Conservation (phyloP, 2,113 vertebrate genomes). For the Parus major region DNA sequence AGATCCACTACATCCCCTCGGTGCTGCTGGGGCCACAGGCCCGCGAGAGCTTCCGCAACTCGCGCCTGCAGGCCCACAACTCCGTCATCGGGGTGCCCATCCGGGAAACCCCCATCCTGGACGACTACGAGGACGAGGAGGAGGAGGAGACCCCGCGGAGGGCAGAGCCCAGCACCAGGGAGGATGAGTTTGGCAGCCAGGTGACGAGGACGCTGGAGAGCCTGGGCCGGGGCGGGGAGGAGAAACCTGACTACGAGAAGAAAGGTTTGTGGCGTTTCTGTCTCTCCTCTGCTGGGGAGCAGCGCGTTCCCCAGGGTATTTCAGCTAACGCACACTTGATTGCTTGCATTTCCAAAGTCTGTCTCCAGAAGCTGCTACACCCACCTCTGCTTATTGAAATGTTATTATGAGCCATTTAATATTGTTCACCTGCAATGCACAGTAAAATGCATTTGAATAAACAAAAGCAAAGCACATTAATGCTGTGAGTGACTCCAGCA, state of each 20-base stretch:
- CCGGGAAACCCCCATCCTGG: constrained; percentile 95
- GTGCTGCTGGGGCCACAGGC: constrained; percentile 92
- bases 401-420: constrained; percentile 55
- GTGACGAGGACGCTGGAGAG: constrained; percentile 79
- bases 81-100: constrained; percentile 95
- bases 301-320: neutral
- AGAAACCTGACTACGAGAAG: constrained; percentile 85
- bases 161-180: constrained; percentile 75
- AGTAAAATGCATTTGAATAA: neutral
- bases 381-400: constrained; percentile 48
- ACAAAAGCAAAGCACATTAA: neutral
- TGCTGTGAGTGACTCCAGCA: neutral
- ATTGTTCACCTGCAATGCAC: constrained; percentile 17
- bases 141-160: constrained; percentile 82
- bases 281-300: neutral
- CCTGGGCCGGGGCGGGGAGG: constrained; percentile 78
- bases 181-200: constrained; percentile 84
- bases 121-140: constrained; percentile 92
- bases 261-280: constrained; percentile 76
- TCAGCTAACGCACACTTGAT: neutral
- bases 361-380: constrained; percentile 2
- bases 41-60: constrained; percentile 86
- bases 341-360: neutral
- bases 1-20: constrained; percentile 98
- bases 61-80: constrained; percentile 85